Evolutionary conservation across 1,140 invertebrate genomes (phyloP).

Genomic region (Diachasmimorpha longicaudata): DNA sequence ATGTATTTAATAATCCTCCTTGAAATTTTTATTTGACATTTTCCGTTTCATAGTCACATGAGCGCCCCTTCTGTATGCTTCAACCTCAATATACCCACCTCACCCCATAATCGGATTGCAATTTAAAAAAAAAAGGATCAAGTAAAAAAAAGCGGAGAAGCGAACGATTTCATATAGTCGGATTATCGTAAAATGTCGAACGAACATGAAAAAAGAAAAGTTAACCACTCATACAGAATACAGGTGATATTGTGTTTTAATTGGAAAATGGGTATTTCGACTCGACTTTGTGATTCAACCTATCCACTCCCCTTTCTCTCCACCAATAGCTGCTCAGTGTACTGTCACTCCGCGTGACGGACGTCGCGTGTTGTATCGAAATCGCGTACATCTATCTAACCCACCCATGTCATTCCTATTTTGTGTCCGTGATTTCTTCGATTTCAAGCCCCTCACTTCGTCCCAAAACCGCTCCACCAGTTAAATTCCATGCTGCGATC

Average conservation of each 20-base stretch:
- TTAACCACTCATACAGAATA: background rate
- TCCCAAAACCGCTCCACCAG: too few species aligned
- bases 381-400: constrained; percentile 11
- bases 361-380: constrained; percentile 3
- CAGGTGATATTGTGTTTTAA: constrained; percentile 42
- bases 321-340: background rate
- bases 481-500: too few species aligned
- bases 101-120: background rate
- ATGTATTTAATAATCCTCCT: background rate
- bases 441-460: background rate
- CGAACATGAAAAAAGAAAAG: background rate
- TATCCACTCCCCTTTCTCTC: constrained; percentile 26
- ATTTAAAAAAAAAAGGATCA: background rate
- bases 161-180: constrained; percentile 3
- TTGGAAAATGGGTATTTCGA: constrained; percentile 38
- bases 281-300: constrained; percentile 36
- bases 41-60: background rate
- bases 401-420: constrained; percentile 1
- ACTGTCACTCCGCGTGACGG: background rate
- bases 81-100: background rate
- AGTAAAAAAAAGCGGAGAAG: background rate
- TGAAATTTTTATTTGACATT: constrained; percentile 15
- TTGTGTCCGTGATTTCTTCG: background rate
- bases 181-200: constrained; percentile 2
- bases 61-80: background rate